phyloP scores from a whole-genome alignment of 2,113 vertebrate genomes.

The Amia ocellicauda region DNA sequence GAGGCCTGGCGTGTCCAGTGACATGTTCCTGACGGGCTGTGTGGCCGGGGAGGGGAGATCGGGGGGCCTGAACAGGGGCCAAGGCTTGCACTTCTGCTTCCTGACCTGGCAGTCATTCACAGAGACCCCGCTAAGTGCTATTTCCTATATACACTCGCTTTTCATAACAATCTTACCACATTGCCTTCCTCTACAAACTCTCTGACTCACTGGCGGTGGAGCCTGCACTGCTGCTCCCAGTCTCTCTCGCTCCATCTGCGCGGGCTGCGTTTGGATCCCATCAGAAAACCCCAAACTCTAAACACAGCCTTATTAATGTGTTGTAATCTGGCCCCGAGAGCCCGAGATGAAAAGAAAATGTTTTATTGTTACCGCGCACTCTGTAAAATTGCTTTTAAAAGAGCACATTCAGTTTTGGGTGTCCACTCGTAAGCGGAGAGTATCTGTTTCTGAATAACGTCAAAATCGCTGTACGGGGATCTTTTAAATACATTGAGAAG shows the following conservation, averaged over 20 bases:
- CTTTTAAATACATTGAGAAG: conserved; percentile 49
- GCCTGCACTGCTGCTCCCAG: conserved; percentile 44
- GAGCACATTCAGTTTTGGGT: conserved; percentile 75
- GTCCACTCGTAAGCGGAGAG: conserved; percentile 74
- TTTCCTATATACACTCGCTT: conserved; percentile 87
- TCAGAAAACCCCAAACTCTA: conserved; percentile 91
- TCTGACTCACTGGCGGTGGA: conserved; percentile 75
- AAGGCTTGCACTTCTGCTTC: conserved; percentile 88
- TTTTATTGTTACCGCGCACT: conserved; percentile 83
- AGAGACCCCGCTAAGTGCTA: conserved; percentile 86
- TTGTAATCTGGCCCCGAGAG: conserved; percentile 85
- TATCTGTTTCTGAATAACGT: conserved; percentile 70
- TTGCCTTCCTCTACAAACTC: conserved; percentile 81
- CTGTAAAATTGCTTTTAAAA: conserved; percentile 74
- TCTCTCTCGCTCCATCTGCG: conserved; percentile 72
- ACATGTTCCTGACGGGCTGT: conserved; percentile 71
- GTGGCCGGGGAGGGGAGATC: conserved; percentile 74
- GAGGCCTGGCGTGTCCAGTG: conserved; percentile 53
- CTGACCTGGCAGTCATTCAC: conserved; percentile 88
- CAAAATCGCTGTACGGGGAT: conserved; percentile 28
- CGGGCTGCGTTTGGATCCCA: conserved; percentile 86
- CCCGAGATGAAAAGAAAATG: conserved; percentile 88
- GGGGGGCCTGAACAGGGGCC: conserved; percentile 74
- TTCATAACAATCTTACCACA: conserved; percentile 88
- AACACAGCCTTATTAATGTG: conserved; percentile 92